A percentile compares a stretch with the other conserved stretches of the same genome.
Evolutionary conservation across 2,888 invertebrate species (phyloP).

Genomic region (Oeneis ivallda): DNA sequence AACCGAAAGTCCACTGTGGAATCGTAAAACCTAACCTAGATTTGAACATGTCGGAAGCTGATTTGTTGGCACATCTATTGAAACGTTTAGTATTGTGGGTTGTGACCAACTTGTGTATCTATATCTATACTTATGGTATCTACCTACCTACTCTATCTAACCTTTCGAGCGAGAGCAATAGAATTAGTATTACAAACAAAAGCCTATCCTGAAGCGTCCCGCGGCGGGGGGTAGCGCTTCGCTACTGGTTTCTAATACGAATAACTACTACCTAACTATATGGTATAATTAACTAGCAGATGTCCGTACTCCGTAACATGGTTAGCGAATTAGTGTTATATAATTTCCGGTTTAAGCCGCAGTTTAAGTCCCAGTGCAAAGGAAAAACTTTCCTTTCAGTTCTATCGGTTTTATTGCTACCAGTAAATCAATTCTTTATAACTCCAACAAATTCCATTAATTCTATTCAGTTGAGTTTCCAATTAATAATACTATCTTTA

Average conservation of each 20-base stretch:
- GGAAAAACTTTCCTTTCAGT: neutral
- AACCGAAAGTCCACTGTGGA: neutral
- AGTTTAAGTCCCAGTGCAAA: neutral
- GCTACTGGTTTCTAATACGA: neutral
- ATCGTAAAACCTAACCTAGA: neutral
- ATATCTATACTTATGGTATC: slow-evolving; percentile 4
- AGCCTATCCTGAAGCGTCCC: neutral
- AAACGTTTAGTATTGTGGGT: neutral
- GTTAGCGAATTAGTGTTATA: neutral
- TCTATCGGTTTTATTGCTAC: neutral
- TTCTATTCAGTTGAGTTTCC: no score
- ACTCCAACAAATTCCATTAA: neutral
- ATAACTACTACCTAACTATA: neutral
- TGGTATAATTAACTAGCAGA: neutral
- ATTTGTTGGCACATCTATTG: neutral
- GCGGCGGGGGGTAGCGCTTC: neutral
- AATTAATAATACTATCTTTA: no score
- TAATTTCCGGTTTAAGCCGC: neutral
- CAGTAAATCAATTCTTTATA: neutral
- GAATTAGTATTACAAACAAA: neutral
- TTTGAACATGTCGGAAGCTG: neutral
- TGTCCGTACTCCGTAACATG: neutral
- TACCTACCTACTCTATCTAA: neutral
- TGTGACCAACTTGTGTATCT: neutral
- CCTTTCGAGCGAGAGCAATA: slow-evolving; percentile 5